A percentile compares a stretch with the other conserved stretches of the same genome.
These are phyloP conservation scores for Halocynthia aurantium DNA, from an alignment of 23 tunicate genomes.

Conservation along the genomic window DNA sequence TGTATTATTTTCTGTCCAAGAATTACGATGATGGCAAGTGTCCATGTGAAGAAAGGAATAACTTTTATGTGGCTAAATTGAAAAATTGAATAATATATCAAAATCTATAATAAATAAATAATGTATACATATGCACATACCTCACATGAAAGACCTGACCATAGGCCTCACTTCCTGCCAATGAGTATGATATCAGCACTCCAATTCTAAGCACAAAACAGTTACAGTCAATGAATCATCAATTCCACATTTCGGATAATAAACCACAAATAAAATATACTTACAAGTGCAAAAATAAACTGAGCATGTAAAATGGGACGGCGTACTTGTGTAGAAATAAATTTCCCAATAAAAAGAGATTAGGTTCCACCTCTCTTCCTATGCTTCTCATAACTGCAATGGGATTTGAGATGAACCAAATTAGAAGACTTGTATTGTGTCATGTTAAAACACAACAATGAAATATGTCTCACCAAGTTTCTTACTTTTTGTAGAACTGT, in stretches of 20 bases:
- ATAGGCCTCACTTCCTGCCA: constrained; percentile 40
- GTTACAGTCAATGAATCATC: neutral
- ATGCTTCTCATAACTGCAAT: neutral
- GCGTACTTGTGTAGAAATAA: constrained; percentile 19
- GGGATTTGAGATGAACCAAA: neutral
- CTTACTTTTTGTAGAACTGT: no score
- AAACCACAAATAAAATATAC: neutral
- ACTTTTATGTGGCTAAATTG: no score
- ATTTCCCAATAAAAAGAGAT: constrained; percentile 24
- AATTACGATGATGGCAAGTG: no score
- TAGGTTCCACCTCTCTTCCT: constrained; percentile 4
- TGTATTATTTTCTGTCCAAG: no score
- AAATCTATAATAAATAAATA: no score
- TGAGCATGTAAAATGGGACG: constrained; percentile 9
- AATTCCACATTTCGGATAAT: neutral
- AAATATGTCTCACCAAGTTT: no score
- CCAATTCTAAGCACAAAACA: constrained; percentile 7
- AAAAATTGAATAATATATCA: no score
- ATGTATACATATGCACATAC: neutral
- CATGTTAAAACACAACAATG: no score
- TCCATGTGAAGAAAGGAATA: no score
- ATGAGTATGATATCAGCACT: constrained; percentile 21
- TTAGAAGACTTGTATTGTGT: neutral
- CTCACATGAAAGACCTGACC: constrained; percentile 24
- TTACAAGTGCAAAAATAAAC: constrained; percentile 31